Percentiles rank a stretch among this genome's conserved stretches.
Conservation (phyloP, 2,888 invertebrate genomes). For the Euzetes globulus region DNA sequence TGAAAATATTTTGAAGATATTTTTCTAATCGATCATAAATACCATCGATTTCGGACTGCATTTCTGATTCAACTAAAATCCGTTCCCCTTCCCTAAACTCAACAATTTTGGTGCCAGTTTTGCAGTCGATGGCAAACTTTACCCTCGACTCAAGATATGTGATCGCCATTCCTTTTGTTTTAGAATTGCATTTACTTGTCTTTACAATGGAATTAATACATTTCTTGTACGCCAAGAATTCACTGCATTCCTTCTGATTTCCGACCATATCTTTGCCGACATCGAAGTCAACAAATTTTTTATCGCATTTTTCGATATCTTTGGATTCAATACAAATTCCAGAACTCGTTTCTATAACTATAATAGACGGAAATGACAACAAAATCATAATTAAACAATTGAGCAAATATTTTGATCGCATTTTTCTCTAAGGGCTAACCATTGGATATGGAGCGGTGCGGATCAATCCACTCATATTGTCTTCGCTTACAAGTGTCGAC, state of each 20-base stretch:
- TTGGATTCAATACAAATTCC: not conserved
- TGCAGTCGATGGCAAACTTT: not conserved
- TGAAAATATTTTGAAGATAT: not conserved
- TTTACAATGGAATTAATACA: not conserved
- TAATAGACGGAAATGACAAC: not conserved
- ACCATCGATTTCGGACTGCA: constrained; percentile 12
- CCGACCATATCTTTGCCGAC: not conserved
- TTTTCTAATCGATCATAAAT: not conserved
- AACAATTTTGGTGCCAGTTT: not conserved
- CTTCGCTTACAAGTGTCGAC: constrained; percentile 1
- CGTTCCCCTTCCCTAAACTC: not conserved
- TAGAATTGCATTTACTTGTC: not conserved
- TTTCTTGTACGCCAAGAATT: not conserved
- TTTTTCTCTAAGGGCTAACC: too few relatives aligned
- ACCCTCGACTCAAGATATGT: not conserved
- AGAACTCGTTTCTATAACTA: not conserved
- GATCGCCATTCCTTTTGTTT: not conserved
- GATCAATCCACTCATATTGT: not conserved
- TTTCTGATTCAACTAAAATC: not conserved
- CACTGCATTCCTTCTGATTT: not conserved
- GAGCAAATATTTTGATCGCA: too few relatives aligned
- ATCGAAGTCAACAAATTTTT: constrained; percentile 4
- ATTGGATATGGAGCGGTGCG: not conserved
- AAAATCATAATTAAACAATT: not conserved
- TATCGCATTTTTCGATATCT: not conserved